phyloP scores from a whole-genome alignment of 2,113 vertebrate genomes.

The Cyprinodon variegatus region DNA sequence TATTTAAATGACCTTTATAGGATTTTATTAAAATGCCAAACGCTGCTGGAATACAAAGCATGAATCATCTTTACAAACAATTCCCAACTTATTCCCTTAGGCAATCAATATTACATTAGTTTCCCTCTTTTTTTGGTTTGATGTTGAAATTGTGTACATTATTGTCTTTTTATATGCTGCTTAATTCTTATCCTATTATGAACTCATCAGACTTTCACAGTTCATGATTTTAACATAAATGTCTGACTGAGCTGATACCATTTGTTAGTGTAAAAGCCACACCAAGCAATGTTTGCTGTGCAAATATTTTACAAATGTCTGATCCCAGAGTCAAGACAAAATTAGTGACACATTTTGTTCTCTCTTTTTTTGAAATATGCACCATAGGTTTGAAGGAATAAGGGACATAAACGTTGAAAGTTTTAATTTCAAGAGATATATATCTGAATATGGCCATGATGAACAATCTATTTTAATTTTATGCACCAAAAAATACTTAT shows the following conservation, averaged over 20 bases:
- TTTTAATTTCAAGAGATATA: too few species aligned
- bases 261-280: neutral
- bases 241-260: neutral
- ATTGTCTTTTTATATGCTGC: neutral
- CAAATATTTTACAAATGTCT: neutral
- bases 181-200: neutral
- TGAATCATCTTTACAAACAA: neutral
- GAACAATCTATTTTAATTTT: neutral
- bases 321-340: neutral
- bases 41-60: too few species aligned
- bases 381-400: neutral
- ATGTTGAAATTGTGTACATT: neutral
- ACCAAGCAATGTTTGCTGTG: neutral
- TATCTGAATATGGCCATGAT: neutral
- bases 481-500: constrained; percentile 44
- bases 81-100: neutral
- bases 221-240: neutral
- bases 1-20: neutral
- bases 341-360: neutral
- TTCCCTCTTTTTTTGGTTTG: neutral
- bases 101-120: neutral
- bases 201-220: neutral
- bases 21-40: too few species aligned
- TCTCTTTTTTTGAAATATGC: too few species aligned
- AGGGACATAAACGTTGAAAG: neutral